phyloP scores from a whole-genome alignment of 2,888 invertebrate species.

The Lepidonotus clava region DNA sequence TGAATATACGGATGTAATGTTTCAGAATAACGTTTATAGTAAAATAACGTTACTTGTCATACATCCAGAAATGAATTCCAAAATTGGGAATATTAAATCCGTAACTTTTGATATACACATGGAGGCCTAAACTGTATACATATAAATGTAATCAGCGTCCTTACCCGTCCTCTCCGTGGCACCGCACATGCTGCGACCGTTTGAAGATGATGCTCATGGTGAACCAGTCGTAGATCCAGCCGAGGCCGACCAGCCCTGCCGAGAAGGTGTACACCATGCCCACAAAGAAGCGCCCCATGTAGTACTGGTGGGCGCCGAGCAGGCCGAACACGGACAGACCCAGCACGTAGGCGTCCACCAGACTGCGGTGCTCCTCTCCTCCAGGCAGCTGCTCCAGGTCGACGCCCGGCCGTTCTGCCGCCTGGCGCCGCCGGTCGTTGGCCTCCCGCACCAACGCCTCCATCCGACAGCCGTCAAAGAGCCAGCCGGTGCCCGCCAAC shows the following conservation, averaged over 20 bases:
- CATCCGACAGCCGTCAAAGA: slow-evolving; percentile 66
- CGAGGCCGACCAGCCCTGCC: slow-evolving; percentile 45
- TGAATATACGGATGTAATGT: too few species aligned
- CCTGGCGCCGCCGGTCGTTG: slow-evolving; percentile 5
- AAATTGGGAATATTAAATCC: too few species aligned
- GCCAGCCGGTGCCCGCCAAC: slow-evolving; percentile 66
- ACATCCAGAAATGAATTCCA: too few species aligned
- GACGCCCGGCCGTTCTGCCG: slow-evolving; percentile 27
- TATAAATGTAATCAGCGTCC: too few species aligned
- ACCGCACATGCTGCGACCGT: slow-evolving; percentile 17
- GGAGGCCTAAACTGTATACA: too few species aligned
- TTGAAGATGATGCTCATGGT: not conserved
- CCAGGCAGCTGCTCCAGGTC: slow-evolving; percentile 26
- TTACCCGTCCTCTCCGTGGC: slow-evolving; percentile 15
- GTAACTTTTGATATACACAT: too few species aligned
- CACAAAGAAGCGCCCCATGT: slow-evolving; percentile 44
- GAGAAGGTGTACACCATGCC: slow-evolving; percentile 53
- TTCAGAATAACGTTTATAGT: too few species aligned
- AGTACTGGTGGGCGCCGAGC: slow-evolving; percentile 55
- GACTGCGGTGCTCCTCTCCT: not conserved
- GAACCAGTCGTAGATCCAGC: slow-evolving; percentile 51
- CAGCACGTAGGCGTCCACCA: slow-evolving; percentile 35
- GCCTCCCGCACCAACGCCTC: slow-evolving; percentile 64
- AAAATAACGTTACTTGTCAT: too few species aligned
- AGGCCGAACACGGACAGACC: slow-evolving; percentile 31